phyloP scores from a whole-genome alignment of 1,140 invertebrate species.

The Eubasilissa regina region DNA sequence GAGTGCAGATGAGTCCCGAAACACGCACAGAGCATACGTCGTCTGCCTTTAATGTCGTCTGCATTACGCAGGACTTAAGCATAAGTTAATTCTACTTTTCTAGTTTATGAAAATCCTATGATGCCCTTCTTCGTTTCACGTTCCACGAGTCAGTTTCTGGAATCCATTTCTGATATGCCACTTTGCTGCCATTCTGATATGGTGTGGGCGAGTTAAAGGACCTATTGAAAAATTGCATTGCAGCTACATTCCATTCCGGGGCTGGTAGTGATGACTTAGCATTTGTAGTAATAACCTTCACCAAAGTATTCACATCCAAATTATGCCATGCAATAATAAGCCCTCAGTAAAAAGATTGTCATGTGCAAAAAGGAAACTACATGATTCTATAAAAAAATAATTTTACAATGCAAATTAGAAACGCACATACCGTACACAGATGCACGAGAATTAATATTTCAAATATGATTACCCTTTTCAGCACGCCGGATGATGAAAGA shows the following conservation, averaged over 20 bases:
- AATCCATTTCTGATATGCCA: conserved; percentile 70
- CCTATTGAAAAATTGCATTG: conserved; percentile 77
- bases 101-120: conserved; percentile 86
- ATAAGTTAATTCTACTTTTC: conserved; percentile 86
- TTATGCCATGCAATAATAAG: no score
- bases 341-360: no score
- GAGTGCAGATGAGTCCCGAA: no score
- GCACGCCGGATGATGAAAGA: no score
- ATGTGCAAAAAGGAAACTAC: no score
- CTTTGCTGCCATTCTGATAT: conserved; percentile 69
- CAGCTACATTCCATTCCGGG: conserved; percentile 77
- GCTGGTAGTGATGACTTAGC: conserved; percentile 54
- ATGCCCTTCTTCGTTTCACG: conserved; percentile 81
- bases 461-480: no score
- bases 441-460: no score
- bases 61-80: conserved; percentile 85
- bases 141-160: conserved; percentile 72
- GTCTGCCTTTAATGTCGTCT: conserved; percentile 72
- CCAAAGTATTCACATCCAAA: conserved; percentile 69
- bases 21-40: no score
- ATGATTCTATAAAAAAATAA: no score
- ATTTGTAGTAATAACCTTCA: conserved; percentile 23
- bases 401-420: no score
- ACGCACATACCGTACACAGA: no score
- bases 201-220: conserved; percentile 72